Evolutionary conservation across 92 coral and sea anemone genomes (phyloP), one percentile per base, ranked within the genome.

Genomic region (Scolanthus callimorphus): DNA sequence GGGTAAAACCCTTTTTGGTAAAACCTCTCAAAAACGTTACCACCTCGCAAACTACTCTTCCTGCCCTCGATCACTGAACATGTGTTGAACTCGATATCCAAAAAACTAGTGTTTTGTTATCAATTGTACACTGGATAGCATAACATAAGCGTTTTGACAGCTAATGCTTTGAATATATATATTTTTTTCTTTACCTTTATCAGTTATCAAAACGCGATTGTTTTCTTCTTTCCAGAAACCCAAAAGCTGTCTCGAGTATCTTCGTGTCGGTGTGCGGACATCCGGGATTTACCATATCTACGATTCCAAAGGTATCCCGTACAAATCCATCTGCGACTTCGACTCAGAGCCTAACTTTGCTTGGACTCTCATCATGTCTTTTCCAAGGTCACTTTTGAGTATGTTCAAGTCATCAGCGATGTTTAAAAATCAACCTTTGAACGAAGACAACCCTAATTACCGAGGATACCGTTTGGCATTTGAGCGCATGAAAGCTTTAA

Each of bases 291-390:
- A 47, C 68, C 26, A 59, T 31, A 50, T 68, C 15, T 22, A 38
- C 20, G 74, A 79, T 31, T 10, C 46, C 2, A 12, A 45, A 3
- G 57, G 31, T 39, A 31, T 1, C 4, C 20, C 31, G 2, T 63
- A 71, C 68, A 30, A 41, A 27, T 63, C 56, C 23, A 57, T 20
- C 38, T 76, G 77, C 58, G 70, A 76, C 50, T 76, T 76, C 57
- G 27, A 8, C 10, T 67, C 76, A 6, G 83, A 76, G 51, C 58
- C 83, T 12, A 49, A 63, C 2, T 37, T 39, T 6, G 83, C 62
- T 0, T 76, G 83, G 83, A 76, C 83, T 29, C 83, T 76, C 22
- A 34, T 76, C 48, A 17, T 46, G 76, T 67, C 83, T 10, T 28
- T 59, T 25, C 29, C 46, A 15, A 19, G 39, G 25, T 37, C 29